Base-by-base conservation (phyloP, 2,113 vertebrate genomes). In the Vulpes vulpes region DNA sequence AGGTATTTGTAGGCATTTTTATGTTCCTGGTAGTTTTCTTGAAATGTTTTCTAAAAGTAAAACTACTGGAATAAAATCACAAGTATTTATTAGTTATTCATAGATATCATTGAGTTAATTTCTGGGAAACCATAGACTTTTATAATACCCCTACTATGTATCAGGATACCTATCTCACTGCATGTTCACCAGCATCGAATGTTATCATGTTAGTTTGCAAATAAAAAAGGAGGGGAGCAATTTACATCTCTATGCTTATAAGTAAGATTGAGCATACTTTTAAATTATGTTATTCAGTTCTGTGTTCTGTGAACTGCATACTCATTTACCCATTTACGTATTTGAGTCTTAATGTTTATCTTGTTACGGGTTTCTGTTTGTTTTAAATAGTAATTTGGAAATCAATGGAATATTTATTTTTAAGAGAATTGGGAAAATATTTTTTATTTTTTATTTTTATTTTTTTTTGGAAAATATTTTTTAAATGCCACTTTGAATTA, bases 371-470 rank as follows among this genome's bases (percentile, higher is more conserved):
- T 74, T 91, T 64, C 59, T 81, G 3, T 2, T 94, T 94, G 6
- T 83, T 89, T 88, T 80, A 84, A 73, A 88, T 30, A 93, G 49
- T 49, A 83, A 67, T 73, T 85, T 81, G 55, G 35, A 90, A 76
- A 91, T 67, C 51, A 91, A 81, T 80, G 38, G 1, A 51, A 79
- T 59, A 11, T 11, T 49, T 51, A 20, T 35, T 69, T 67, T 87
- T 43, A 17, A 95, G 79, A 71, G 1, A 74, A 74, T 53, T 69
- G 8, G 8, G 11, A 53, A n/a, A n/a, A n/a, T n/a, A n/a, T n/a
- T n/a, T n/a, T n/a, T n/a, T n/a, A n/a, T n/a, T n/a, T n/a, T n/a
- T n/a, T n/a, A n/a, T n/a, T n/a, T n/a, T n/a, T n/a, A n/a, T n/a
- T n/a, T n/a, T n/a, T n/a, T n/a, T n/a, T n/a, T n/a, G n/a, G n/a